Conservation (phyloP, 2,888 invertebrate genomes). For the Plusia festucae region DNA sequence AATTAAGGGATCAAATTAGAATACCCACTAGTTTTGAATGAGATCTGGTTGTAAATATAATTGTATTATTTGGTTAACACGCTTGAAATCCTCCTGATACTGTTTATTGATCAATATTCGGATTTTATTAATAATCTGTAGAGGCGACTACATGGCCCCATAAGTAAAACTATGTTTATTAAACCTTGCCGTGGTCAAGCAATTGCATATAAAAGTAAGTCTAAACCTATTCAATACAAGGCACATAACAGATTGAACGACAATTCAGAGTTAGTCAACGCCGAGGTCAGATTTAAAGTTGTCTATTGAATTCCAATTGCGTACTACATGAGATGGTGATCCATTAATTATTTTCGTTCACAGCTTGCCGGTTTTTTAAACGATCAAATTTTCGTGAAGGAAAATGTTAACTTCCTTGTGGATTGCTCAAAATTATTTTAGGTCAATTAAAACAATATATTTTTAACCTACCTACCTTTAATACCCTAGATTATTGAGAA, state of each 20-base stretch:
- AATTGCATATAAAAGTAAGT: background rate
- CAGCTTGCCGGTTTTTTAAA: slow-evolving; percentile 23
- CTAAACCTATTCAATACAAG: slow-evolving; percentile 12
- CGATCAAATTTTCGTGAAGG: slow-evolving; percentile 11
- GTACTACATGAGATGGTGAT: slow-evolving; percentile 50
- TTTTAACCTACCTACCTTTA: too few relatives aligned
- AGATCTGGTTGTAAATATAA: too few relatives aligned
- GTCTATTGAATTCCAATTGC: slow-evolving; percentile 55
- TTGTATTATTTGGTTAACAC: too few relatives aligned
- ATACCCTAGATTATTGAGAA: too few relatives aligned
- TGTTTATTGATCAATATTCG: too few relatives aligned
- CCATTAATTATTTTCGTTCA: slow-evolving; percentile 33
- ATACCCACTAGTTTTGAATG: too few relatives aligned
- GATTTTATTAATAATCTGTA: too few relatives aligned
- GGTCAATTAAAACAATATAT: background rate
- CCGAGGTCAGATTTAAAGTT: slow-evolving; percentile 52
- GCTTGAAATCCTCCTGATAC: too few relatives aligned
- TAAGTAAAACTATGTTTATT: too few relatives aligned
- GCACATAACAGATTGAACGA: slow-evolving; percentile 25
- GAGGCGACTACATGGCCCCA: too few relatives aligned
- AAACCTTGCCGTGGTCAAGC: too few relatives aligned
- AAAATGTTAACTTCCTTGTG: slow-evolving; percentile 22
- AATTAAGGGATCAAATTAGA: too few relatives aligned
- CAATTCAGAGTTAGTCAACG: slow-evolving; percentile 41
- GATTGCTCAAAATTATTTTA: background rate